These are phyloP conservation scores for Frankliniella intonsa DNA, from an alignment of 2,888 invertebrate species.

Conservation along the genomic window DNA sequence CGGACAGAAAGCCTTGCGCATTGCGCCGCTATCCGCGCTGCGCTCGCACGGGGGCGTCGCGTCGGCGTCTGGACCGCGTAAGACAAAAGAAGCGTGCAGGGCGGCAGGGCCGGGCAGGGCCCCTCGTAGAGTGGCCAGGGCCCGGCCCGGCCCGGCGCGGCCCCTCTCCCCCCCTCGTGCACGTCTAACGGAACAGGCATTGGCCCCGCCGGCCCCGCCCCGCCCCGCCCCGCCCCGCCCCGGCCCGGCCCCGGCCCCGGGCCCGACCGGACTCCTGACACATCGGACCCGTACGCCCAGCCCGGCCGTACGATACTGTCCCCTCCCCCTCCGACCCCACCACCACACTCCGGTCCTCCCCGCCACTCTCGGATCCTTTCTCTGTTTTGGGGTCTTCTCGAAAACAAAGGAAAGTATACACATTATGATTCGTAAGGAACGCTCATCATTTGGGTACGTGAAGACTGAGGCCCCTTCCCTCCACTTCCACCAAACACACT, in stretches of 20 bases:
- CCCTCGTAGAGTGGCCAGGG: background rate
- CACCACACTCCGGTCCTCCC: background rate
- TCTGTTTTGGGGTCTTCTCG: too few species aligned
- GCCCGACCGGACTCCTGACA: background rate
- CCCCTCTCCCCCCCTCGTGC: background rate
- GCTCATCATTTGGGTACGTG: too few species aligned
- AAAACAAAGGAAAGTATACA: too few species aligned
- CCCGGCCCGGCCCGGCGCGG: background rate
- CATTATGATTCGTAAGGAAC: too few species aligned
- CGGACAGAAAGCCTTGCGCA: too few species aligned
- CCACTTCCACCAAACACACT: too few species aligned
- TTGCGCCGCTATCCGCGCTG: too few species aligned
- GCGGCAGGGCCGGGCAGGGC: background rate
- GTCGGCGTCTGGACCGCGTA: too few species aligned
- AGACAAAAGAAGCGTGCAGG: background rate
- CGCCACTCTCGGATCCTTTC: background rate
- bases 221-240: background rate
- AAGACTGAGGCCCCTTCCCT: too few species aligned
- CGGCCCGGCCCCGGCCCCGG: background rate
- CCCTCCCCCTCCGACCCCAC: background rate
- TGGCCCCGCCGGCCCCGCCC: background rate
- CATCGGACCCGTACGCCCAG: background rate
- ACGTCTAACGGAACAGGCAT: background rate
- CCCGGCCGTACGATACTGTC: background rate
- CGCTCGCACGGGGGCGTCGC: too few species aligned